Evolutionary conservation across 2,888 invertebrate species (phyloP).

Genomic region (Cryptocephalus moraei): DNA sequence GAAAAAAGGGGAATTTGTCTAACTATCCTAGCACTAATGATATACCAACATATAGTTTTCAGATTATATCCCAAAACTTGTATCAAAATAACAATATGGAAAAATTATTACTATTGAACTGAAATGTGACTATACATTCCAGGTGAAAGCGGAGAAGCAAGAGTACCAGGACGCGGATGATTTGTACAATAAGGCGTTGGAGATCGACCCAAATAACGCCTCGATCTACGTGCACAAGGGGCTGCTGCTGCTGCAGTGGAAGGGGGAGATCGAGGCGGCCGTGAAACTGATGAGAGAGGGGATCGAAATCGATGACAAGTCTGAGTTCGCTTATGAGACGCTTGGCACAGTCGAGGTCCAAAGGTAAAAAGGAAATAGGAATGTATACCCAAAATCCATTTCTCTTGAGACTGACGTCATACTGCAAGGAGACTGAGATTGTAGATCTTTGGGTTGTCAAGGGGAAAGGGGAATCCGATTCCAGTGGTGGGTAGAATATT

Average conservation of each 20-base stretch:
- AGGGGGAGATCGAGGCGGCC: conserved; percentile 70
- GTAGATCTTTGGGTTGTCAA: too few relatives aligned
- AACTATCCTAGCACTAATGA: too few relatives aligned
- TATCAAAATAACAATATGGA: too few relatives aligned
- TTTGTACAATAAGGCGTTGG: conserved; percentile 69
- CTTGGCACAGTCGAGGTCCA: conserved; percentile 92
- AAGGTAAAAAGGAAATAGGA: conserved; percentile 45
- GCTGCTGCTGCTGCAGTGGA: conserved; percentile 73
- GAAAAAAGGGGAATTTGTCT: too few relatives aligned
- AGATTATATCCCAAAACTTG: too few relatives aligned
- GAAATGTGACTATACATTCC: conserved; percentile 26
- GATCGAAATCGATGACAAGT: conserved; percentile 79
- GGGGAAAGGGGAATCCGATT: too few relatives aligned
- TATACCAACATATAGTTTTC: too few relatives aligned
- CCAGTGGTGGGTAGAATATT: too few relatives aligned
- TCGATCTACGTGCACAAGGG: conserved; percentile 82
- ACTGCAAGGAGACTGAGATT: too few relatives aligned
- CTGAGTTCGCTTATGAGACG: conserved; percentile 92
- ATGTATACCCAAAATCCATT: too few relatives aligned
- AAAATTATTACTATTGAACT: too few relatives aligned
- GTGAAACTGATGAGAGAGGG: conserved; percentile 69
- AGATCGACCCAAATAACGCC: conserved; percentile 76
- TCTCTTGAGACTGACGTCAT: too few relatives aligned
- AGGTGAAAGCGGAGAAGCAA: conserved; percentile 79
- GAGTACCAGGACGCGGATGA: conserved; percentile 75